A percentile compares a stretch with the other conserved stretches of the same genome.
phyloP scores from a whole-genome alignment of 1,140 invertebrate genomes.

The Pogonognathellus flavescens region DNA sequence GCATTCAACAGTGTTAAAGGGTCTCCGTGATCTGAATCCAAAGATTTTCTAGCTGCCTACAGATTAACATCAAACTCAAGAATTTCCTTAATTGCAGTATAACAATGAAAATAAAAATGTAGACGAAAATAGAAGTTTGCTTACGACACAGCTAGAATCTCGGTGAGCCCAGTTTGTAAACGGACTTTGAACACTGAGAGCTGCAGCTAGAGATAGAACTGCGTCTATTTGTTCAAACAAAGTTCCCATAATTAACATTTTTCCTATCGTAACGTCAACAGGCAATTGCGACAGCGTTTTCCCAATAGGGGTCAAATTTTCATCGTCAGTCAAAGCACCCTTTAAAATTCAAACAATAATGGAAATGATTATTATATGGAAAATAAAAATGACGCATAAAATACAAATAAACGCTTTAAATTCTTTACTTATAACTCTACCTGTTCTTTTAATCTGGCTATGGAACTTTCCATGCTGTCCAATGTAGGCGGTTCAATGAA shows the following conservation, averaged over 20 bases:
- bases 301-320: slow-evolving; percentile 91
- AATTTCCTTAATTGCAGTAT: slow-evolving; percentile 59
- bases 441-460: slow-evolving; percentile 89
- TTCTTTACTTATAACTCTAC: no score
- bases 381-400: no score
- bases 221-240: slow-evolving; percentile 92
- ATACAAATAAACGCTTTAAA: no score
- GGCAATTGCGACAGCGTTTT: slow-evolving; percentile 89
- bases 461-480: slow-evolving; percentile 87
- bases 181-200: slow-evolving; percentile 92
- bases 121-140: neutral
- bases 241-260: slow-evolving; percentile 94
- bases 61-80: neutral
- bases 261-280: slow-evolving; percentile 94
- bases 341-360: slow-evolving; percentile 69
- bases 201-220: slow-evolving; percentile 90
- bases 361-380: slow-evolving; percentile 46
- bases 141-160: slow-evolving; percentile 78
- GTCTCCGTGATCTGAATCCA: slow-evolving; percentile 95
- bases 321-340: slow-evolving; percentile 85
- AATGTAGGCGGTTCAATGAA: slow-evolving; percentile 91
- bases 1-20: slow-evolving; percentile 91
- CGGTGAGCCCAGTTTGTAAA: slow-evolving; percentile 91
- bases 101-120: slow-evolving; percentile 9
- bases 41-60: slow-evolving; percentile 81